Percentiles rank a stretch among this genome's conserved stretches.
These are phyloP conservation scores for Cotesia chilonis DNA, from an alignment of 1,140 invertebrate genomes.

Conservation along the genomic window DNA sequence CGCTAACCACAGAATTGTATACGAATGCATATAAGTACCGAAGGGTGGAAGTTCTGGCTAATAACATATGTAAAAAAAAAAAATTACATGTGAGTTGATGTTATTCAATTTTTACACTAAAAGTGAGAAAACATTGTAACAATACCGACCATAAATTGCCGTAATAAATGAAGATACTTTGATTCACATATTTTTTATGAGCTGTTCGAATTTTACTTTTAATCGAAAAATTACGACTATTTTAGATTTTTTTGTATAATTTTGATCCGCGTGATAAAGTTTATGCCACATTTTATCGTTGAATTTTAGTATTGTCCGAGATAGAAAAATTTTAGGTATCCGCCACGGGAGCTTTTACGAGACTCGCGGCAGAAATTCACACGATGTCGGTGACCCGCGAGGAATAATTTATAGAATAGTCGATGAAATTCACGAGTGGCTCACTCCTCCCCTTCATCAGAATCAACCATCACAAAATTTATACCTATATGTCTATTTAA, in stretches of 20 bases:
- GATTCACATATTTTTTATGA: too few relatives aligned
- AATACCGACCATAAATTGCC: background rate
- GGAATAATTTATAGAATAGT: constrained; percentile 36
- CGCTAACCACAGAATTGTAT: background rate
- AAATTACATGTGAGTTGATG: too few relatives aligned
- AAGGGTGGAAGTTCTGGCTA: background rate
- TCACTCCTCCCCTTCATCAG: constrained; percentile 8
- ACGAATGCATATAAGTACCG: too few relatives aligned
- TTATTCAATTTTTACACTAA: too few relatives aligned
- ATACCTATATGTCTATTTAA: constrained; percentile 7
- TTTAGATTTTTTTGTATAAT: too few relatives aligned
- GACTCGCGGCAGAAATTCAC: constrained; percentile 8
- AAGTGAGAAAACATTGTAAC: constrained; percentile 9
- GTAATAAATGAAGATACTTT: too few relatives aligned
- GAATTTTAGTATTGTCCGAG: constrained; percentile 6
- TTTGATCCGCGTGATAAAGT: background rate
- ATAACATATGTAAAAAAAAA: background rate
- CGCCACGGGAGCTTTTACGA: constrained; percentile 5
- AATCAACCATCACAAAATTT: constrained; percentile 5
- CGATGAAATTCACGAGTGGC: constrained; percentile 17
- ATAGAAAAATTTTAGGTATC: constrained; percentile 16
- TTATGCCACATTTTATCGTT: constrained; percentile 1
- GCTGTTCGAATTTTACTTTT: too few relatives aligned
- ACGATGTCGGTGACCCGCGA: constrained; percentile 33
- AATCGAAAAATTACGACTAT: too few relatives aligned